A percentile compares a stretch with the other conserved stretches of the same genome.
phyloP scores from a whole-genome alignment of 2,113 vertebrate species.

The Carlito syrichta region DNA sequence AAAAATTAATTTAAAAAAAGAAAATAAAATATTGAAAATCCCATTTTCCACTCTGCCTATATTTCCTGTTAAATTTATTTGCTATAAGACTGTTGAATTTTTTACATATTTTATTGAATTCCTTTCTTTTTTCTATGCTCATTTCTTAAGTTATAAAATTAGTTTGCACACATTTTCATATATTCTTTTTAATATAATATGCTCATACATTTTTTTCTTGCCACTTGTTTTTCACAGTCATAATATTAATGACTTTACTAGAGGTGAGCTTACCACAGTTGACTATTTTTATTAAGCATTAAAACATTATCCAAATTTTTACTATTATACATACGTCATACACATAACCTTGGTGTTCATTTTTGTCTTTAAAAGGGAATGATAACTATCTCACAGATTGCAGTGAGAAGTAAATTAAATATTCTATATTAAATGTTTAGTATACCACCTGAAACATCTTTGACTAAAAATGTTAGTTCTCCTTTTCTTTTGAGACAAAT shows the following conservation, averaged over 20 bases:
- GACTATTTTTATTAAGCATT: neutral
- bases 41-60: neutral
- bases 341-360: neutral
- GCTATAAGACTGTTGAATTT: neutral
- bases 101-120: neutral
- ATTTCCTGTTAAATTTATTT: neutral
- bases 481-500: neutral
- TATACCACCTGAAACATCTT: neutral
- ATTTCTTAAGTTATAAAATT: neutral
- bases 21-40: neutral
- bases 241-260: neutral
- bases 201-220: neutral
- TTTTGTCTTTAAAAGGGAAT: neutral
- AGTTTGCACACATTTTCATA: neutral
- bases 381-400: neutral
- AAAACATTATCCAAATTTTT: neutral
- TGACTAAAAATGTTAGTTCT: neutral
- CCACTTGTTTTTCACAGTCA: neutral
- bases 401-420: neutral
- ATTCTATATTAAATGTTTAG: neutral
- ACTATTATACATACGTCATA: neutral
- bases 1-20: too few species aligned
- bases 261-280: neutral
- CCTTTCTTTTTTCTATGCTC: neutral
- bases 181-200: neutral